Conservation (phyloP, 92 coral and sea anemone species). For the Phenganax subtilis region DNA sequence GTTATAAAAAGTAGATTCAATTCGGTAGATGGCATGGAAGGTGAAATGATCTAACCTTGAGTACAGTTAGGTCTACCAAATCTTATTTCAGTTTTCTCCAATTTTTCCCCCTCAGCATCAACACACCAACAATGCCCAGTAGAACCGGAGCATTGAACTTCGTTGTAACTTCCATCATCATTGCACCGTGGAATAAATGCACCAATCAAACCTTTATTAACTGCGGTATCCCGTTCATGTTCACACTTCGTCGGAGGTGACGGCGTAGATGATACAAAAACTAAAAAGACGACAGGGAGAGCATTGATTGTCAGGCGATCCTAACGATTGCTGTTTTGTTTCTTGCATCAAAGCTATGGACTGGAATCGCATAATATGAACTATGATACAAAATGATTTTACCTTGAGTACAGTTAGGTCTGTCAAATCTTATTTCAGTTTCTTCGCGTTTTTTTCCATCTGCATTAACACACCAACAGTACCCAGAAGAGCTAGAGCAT, state of each 20-base stretch:
- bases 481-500: slow-evolving; percentile 63
- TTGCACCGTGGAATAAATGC: too few relatives aligned
- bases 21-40: too few relatives aligned
- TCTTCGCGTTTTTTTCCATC: slow-evolving; percentile 60
- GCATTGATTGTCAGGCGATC: too few relatives aligned
- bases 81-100: slow-evolving; percentile 46
- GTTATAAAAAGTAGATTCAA: too few relatives aligned
- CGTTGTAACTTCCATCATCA: slow-evolving; percentile 47
- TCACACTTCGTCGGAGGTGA: not conserved
- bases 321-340: not conserved
- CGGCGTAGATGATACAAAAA: not conserved
- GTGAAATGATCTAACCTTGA: too few relatives aligned
- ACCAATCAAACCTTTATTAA: too few relatives aligned
- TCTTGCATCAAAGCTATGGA: not conserved
- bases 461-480: slow-evolving; percentile 88
- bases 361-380: not conserved
- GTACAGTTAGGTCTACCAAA: not conserved
- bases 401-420: slow-evolving; percentile 23
- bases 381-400: not conserved
- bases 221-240: not conserved
- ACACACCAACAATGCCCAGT: slow-evolving; percentile 91
- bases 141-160: slow-evolving; percentile 67
- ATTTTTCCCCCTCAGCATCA: slow-evolving; percentile 58
- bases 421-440: slow-evolving; percentile 32
- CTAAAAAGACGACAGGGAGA: too few relatives aligned